Evolutionary conservation across 2,113 vertebrate species (phyloP).

Genomic region (Halcyon senegalensis): DNA sequence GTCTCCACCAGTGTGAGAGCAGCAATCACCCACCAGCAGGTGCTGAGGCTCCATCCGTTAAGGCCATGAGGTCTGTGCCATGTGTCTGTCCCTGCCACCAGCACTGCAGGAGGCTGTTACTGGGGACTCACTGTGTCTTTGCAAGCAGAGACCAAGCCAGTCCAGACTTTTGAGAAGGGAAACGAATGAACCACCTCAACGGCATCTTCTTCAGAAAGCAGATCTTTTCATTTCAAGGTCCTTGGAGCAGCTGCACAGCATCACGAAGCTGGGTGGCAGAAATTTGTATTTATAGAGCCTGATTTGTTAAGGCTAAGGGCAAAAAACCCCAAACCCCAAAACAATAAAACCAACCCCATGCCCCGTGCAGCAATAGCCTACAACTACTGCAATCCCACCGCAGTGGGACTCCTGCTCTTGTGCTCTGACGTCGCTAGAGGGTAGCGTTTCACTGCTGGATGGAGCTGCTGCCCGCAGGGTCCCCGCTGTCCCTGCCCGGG

Average conservation of each 20-base stretch:
- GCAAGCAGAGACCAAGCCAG: background rate
- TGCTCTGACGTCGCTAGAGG: constrained; percentile 6
- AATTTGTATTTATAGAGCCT: background rate
- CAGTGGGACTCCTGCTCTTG: background rate
- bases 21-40: background rate
- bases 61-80: background rate
- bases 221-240: background rate
- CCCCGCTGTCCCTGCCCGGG: rapidly evolving
- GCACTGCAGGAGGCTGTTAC: background rate
- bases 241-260: background rate
- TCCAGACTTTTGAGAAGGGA: rapidly evolving
- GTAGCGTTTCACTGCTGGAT: background rate
- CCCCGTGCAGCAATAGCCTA: rapidly evolving
- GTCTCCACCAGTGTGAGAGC: background rate
- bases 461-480: background rate
- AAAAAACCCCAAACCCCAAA: too few relatives aligned
- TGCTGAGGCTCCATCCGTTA: background rate
- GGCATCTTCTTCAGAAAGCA: rapidly evolving
- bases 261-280: rapidly evolving
- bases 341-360: rapidly evolving
- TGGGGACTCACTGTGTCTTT: background rate
- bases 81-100: background rate
- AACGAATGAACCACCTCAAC: background rate
- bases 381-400: rapidly evolving
- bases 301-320: background rate